Evolutionary conservation across 2,888 invertebrate species (phyloP).

Genomic region (Magallana nippona): DNA sequence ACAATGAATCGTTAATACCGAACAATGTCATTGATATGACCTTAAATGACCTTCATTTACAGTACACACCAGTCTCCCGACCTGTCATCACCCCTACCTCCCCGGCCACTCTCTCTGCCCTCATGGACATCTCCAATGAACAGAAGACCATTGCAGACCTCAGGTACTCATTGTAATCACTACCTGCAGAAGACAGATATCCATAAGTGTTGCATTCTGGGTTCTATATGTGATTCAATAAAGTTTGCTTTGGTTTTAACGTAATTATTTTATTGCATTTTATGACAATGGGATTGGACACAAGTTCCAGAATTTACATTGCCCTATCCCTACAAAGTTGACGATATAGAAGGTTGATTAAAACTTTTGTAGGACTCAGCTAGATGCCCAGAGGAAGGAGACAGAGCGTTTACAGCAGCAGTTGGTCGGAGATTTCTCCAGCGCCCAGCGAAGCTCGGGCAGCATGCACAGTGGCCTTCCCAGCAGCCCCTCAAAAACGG

Average conservation of each 20-base stretch:
- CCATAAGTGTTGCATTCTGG: no score
- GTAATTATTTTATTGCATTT: no score
- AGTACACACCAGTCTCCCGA: constrained; percentile 49
- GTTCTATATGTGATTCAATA: no score
- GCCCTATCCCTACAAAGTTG: no score
- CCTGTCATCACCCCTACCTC: constrained; percentile 59
- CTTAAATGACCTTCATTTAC: constrained; percentile 42
- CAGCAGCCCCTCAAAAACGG: constrained; percentile 67
- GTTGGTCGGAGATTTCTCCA: constrained; percentile 61
- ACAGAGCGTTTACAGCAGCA: constrained; percentile 71
- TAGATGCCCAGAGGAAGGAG: constrained; percentile 71
- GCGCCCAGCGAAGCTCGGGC: constrained; percentile 51
- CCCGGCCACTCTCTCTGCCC: constrained; percentile 64
- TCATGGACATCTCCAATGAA: constrained; percentile 72
- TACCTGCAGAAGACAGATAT: no score
- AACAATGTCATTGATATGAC: neutral
- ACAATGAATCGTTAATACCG: no score
- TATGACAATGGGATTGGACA: no score
- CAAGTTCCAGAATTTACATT: no score
- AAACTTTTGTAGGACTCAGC: constrained; percentile 61
- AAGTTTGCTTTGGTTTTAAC: no score
- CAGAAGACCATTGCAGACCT: constrained; percentile 76
- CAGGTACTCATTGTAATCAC: constrained; percentile 60
- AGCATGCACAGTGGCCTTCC: constrained; percentile 55
- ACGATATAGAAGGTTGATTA: no score